A percentile compares a stretch with the other conserved stretches of the same genome.
phyloP scores from a whole-genome alignment of 2,888 invertebrate genomes.

The Pyrocoelia pectoralis region DNA sequence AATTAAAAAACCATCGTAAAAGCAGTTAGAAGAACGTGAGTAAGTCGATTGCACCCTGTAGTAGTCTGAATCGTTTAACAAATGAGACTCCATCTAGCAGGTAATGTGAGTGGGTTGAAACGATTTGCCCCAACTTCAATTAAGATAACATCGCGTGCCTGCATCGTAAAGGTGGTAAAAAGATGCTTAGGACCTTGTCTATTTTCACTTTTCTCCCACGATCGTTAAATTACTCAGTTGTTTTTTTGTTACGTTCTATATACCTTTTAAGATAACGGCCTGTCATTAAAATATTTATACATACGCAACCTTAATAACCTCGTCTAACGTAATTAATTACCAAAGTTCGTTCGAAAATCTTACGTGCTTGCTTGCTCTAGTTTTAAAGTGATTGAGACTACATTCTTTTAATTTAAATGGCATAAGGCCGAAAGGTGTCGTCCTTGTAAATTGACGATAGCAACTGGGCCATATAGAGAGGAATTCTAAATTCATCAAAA shows the following conservation, averaged over 20 bases:
- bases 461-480: too few species aligned
- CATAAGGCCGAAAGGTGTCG: too few species aligned
- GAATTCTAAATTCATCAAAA: too few species aligned
- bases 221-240: conserved; percentile 22
- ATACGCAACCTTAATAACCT: background rate
- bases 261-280: conserved; percentile 3
- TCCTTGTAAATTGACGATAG: too few species aligned
- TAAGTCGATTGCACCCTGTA: conserved; percentile 33
- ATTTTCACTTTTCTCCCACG: conserved; percentile 33
- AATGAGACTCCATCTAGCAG: conserved; percentile 39
- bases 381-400: too few species aligned
- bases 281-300: conserved; percentile 7
- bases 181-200: conserved; percentile 28
- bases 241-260: conserved; percentile 12
- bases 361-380: too few species aligned
- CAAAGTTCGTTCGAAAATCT: too few species aligned
- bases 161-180: conserved; percentile 33
- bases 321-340: background rate
- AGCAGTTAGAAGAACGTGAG: conserved; percentile 35
- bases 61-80: conserved; percentile 42
- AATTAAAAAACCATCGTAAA: conserved; percentile 10
- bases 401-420: too few species aligned
- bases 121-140: conserved; percentile 42
- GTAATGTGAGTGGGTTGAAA: conserved; percentile 38
- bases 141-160: conserved; percentile 43